phyloP scores from a whole-genome alignment of 1,140 invertebrate species.

The Drosophila pruinosa region DNA sequence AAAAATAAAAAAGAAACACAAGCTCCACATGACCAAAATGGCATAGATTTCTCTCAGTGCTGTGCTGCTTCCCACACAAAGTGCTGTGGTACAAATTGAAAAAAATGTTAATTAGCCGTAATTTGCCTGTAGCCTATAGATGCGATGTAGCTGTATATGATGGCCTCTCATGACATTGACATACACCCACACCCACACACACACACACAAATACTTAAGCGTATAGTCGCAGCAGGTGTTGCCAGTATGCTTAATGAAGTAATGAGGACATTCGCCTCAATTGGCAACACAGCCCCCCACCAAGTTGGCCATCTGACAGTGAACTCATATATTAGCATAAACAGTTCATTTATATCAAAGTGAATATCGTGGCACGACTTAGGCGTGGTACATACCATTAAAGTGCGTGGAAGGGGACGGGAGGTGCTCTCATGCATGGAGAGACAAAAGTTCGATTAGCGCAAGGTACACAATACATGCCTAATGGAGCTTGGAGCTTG shows the following conservation, averaged over 20 bases:
- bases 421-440: too few species aligned
- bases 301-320: conserved; percentile 27
- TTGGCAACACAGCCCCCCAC: background rate
- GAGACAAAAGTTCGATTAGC: conserved; percentile 34
- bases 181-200: conserved; percentile 18
- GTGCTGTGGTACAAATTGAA: conserved; percentile 62
- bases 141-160: conserved; percentile 11
- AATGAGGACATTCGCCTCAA: conserved; percentile 42
- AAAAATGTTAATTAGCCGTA: conserved; percentile 77
- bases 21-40: background rate
- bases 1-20: background rate
- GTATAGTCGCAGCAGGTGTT: conserved; percentile 60
- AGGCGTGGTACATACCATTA: conserved; percentile 21
- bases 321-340: conserved; percentile 79
- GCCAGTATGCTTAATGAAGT: conserved; percentile 67
- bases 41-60: conserved; percentile 28
- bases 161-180: conserved; percentile 63
- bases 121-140: conserved; percentile 52
- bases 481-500: background rate
- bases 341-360: conserved; percentile 76
- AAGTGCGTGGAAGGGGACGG: background rate
- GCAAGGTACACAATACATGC: conserved; percentile 18
- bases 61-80: background rate
- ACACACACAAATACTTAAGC: conserved; percentile 14
- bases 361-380: conserved; percentile 1